Percentiles rank a stretch among this genome's conserved stretches.
Conservation (phyloP, 2,113 vertebrate genomes). For the Lepus timidus region DNA sequence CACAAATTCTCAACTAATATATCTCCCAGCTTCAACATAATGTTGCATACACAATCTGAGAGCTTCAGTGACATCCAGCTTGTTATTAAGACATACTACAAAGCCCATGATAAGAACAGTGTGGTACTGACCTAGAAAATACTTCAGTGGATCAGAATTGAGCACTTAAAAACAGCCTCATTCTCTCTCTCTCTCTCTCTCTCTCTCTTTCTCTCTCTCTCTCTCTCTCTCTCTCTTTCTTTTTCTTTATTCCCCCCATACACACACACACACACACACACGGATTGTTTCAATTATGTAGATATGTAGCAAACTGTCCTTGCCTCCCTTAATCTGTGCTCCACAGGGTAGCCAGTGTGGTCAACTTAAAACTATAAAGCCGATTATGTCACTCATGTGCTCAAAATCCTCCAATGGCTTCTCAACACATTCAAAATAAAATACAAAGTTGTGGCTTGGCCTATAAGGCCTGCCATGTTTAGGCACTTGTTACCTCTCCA, state of each 20-base stretch:
- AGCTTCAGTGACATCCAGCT: background rate
- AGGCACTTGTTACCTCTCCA: background rate
- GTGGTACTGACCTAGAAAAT: background rate
- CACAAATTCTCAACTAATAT: background rate
- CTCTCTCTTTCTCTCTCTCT: no score
- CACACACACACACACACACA: background rate
- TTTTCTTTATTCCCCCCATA: background rate
- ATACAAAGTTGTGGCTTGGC: background rate
- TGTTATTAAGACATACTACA: background rate
- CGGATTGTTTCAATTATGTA: background rate
- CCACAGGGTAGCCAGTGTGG: background rate
- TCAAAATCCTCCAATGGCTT: background rate
- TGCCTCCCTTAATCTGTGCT: background rate
- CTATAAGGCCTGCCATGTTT: background rate
- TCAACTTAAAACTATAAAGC: constrained; percentile 9
- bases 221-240: no score
- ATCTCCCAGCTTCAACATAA: background rate
- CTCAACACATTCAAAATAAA: background rate
- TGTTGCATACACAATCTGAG: background rate
- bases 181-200: background rate
- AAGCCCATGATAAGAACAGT: background rate
- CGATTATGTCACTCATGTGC: background rate
- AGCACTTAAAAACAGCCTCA: background rate
- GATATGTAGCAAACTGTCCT: background rate
- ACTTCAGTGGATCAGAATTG: background rate